Conservation (phyloP, 1,140 invertebrate species). For the Ephestia elutella region DNA sequence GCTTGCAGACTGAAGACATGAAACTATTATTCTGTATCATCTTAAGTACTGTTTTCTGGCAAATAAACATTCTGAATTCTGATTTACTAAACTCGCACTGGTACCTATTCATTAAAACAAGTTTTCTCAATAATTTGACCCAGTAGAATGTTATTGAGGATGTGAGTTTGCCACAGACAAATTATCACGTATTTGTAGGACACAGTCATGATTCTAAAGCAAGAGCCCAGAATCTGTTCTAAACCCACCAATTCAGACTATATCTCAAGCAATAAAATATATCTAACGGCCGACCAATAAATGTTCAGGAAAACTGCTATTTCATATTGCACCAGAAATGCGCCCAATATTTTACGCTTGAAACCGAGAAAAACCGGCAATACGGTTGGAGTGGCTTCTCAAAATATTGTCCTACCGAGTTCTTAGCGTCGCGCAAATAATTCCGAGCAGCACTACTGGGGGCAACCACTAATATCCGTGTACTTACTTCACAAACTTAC, state of each 20-base stretch:
- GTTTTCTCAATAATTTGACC: no score
- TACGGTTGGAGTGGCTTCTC: conserved; percentile 8
- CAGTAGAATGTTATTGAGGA: no score
- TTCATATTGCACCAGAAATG: conserved; percentile 1
- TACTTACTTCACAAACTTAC: not conserved
- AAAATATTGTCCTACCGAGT: conserved; percentile 12
- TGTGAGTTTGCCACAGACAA: no score
- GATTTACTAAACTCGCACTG: no score
- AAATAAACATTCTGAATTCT: no score
- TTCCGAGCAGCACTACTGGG: conserved; percentile 5
- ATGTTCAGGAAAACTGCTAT: conserved; percentile 1
- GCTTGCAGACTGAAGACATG: no score
- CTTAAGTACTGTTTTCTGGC: no score
- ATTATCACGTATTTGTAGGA: no score
- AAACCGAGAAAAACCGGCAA: not conserved
- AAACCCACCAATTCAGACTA: not conserved
- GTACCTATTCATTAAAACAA: no score
- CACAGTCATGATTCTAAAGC: no score
- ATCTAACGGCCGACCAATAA: not conserved
- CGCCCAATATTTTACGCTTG: not conserved
- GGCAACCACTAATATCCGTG: conserved; percentile 13
- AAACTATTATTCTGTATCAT: no score
- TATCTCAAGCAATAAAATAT: not conserved
- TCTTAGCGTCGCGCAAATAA: conserved; percentile 12
- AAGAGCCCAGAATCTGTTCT: not conserved